Evolutionary conservation across 1,140 invertebrate genomes (phyloP), one percentile per base, ranked within the genome.

Genomic region (Phenacoccus solenopsis): DNA sequence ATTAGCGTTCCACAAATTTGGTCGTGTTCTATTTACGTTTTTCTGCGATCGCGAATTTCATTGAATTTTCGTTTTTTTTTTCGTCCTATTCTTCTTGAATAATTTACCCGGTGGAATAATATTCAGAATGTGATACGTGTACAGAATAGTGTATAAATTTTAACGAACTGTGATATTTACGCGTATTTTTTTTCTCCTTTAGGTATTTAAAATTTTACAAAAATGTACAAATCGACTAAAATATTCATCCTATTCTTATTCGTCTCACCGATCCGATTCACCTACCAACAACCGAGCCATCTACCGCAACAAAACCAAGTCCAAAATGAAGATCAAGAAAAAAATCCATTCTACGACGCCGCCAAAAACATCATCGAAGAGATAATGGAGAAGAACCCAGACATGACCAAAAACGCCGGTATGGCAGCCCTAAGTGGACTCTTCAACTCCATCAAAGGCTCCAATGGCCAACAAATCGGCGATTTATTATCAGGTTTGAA

Each of bases 401-500:
- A 64, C 10, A 71, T 69, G 4, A 20, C 21, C n/a, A 69, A 68
- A 12, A 70, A 59, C 27, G 69, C 28, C 16, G 73, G 67, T 12
- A 16, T 67, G 9, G 59, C 61, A 16, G 73, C 72, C 3, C 49
- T 70, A 3, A 68, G 72, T 1, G 70, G 32, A 1, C 49, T 74
- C 10, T 49, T 72, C 20, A 72, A 73, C 70, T 38, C 69, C 10
- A 68, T 73, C 24, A n/a, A 71, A 69, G 69, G 67, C 24, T 56
- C 38, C n/a, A 72, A 68, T 13, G 72, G 71, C 25, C 72, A 68
- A 22, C 68, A 74, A 73, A 70, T 70, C n/a, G 70, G 71, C 35
- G 74, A 74, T 10, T 27, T 70, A 70, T 30, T 70, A 72, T 71
- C 5, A 69, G 70, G 69, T 85, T 1, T 81, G 84, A 70, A 7